Base-by-base conservation (phyloP, 2,888 invertebrate genomes). In the Geophilus truncorum region DNA sequence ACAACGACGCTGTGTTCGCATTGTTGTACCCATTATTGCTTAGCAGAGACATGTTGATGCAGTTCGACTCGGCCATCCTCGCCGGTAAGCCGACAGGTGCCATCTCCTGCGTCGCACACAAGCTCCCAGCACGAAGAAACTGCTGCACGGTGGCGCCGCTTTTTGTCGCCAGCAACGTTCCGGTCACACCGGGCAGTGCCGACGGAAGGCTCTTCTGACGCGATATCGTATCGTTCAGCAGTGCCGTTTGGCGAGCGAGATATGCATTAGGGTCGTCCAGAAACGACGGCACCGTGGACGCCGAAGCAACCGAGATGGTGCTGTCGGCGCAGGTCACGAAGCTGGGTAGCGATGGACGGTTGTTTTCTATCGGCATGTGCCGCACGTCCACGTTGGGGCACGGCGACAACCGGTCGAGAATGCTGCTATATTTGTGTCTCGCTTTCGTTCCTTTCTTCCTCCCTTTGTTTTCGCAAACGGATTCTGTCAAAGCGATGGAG, bases 231-330 rank as follows among this genome's bases (percentile, higher is more conserved):
- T 79, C 79, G 25, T 85, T 85, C 15, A 96, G 87, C 83, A 96
- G 87, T 34, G 93, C 94, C 0, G 96, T 95, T 87, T 96, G 96
- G 84, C 96, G 95, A 5, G 95, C 95, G 84, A 96, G 88, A 87
- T 95, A 96, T 1, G 95, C 96, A 85, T 92, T 93, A 0, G 96
- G 95, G 87, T 96, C 95, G 84, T 96, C 96, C 90, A 96, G 92
- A 86, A 95, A 96, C 36, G 95, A 95, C 0, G 94, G 94, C 83
- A 32, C 21, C 18, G 79, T 79, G 32, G 34, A n/a, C 18, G 62
- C 32, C 23, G 79, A 28, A 25, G 70, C 70, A 7, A 70, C 70
- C 18, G 77, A 32, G 21, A 57, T 79, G 77, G 70, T 28, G 21
- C 32, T 51, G 76, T 34, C 75, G n/a, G 79, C 25, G 0, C 30